A percentile compares a stretch with the other conserved stretches of the same genome.
Conservation (phyloP, 2,888 invertebrate genomes). For the Pseudococcus viburni region DNA sequence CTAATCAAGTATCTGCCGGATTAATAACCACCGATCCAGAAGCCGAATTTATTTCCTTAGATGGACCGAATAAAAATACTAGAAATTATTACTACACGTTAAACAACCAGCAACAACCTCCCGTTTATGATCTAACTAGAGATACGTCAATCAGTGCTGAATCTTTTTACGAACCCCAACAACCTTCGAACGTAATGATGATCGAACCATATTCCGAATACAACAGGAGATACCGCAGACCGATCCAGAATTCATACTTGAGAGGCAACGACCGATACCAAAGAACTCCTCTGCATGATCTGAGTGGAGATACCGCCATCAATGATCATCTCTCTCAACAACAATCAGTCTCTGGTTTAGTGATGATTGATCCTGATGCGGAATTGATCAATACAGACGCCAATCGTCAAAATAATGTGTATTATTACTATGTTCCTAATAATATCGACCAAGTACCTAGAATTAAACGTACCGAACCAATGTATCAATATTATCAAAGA, state of each 20-base stretch:
- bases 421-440: constrained; percentile 53
- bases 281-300: not conserved
- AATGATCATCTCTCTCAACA: constrained; percentile 30
- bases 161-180: not conserved
- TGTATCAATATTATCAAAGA: not conserved
- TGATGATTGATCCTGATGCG: constrained; percentile 42
- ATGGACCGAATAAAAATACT: not conserved
- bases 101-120: constrained; percentile 8
- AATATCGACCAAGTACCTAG: not conserved
- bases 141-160: not conserved
- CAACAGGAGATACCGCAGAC: not conserved
- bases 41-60: not conserved
- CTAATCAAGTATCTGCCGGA: not conserved
- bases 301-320: not conserved
- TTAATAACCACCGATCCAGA: constrained; percentile 12
- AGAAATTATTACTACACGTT: constrained; percentile 15
- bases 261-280: not conserved
- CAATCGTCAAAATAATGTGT: constrained; percentile 25
- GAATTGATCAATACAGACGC: constrained; percentile 27
- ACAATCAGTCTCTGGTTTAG: not conserved
- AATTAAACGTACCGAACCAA: constrained; percentile 8
- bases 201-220: constrained; percentile 23
- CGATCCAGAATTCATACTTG: not conserved
- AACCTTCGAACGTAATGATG: not conserved
- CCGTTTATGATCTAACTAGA: not conserved